Evolutionary conservation across 2,888 invertebrate genomes (phyloP), one percentile per base, ranked within the genome.

Genomic region (Odontothrips loti): DNA sequence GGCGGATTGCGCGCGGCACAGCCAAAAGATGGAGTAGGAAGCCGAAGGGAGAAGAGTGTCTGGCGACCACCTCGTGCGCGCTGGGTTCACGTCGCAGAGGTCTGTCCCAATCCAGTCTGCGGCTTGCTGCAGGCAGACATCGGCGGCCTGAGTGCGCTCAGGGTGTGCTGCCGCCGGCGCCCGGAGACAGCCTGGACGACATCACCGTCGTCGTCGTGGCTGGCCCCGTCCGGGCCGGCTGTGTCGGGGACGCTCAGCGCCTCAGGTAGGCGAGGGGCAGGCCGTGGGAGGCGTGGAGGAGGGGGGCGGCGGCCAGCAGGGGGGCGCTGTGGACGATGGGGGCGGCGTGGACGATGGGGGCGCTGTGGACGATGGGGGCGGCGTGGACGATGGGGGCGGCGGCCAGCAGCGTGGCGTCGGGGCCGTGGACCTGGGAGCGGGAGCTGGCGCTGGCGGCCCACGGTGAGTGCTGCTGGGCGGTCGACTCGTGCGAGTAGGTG

Each of bases 381-480:
- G 68, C 68, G 68, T 15, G 68, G 68, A 68, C 23, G 68, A 75
- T 10, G 68, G 68, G 68, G 68, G 68, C 68, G 68, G 68, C 68
- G 68, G 68, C 68, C 68, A 75, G 11, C 27, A 75, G 23, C 11
- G 68, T 12, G 68, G 68, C 68, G 68, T 75, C 68, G 23, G 68
- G 68, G 9, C 68, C 68, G 68, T 75, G 68, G 27, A 75, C 68
- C 68, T 75, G 68, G 68, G 68, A 75, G 68, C 68, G 68, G 68
- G 68, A 23, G 68, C 68, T 75, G 68, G 68, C 68, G 27, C 68
- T 75, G 68, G 68, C 68, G 27, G 68, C 23, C 68, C 68, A 75
- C 8, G 68, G 68, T 10, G 68, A 75, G 68, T 75, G 68, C 68
- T 75, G 68, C 68, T 75, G 68, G 68, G 68, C 68, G 68, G 68